phyloP scores from a whole-genome alignment of 2,113 vertebrate species.

The Octodon degus region DNA sequence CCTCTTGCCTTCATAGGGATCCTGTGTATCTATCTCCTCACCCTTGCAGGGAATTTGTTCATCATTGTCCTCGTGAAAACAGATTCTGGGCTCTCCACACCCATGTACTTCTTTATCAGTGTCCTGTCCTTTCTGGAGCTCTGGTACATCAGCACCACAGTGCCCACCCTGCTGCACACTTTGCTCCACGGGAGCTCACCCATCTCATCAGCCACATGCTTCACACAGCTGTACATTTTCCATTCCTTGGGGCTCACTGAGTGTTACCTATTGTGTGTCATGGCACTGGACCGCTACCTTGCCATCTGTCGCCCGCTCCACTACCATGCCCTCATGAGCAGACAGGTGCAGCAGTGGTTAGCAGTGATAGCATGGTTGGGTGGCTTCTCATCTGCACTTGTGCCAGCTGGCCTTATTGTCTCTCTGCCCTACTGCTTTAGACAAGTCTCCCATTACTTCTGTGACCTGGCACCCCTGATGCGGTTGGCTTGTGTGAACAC shows the following conservation, averaged over 20 bases:
- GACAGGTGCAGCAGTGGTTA: not conserved
- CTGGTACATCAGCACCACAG: slow-evolving; percentile 44
- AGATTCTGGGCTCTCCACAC: slow-evolving; percentile 58
- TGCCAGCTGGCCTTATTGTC: slow-evolving; percentile 19
- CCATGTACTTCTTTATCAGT: slow-evolving; percentile 77
- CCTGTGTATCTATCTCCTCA: slow-evolving; percentile 69
- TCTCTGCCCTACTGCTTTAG: slow-evolving; percentile 63
- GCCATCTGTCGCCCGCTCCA: slow-evolving; percentile 77
- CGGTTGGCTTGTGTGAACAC: slow-evolving; percentile 58
- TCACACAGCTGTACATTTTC: slow-evolving; percentile 71
- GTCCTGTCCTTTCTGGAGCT: slow-evolving; percentile 74
- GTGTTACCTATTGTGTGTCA: slow-evolving; percentile 68
- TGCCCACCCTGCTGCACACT: slow-evolving; percentile 63
- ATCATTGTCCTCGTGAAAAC: slow-evolving; percentile 68
- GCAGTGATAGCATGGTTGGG: slow-evolving; percentile 11
- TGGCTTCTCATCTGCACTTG: slow-evolving; percentile 54
- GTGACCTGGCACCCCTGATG: slow-evolving; percentile 63
- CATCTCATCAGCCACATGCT: slow-evolving; percentile 62
- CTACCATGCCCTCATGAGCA: slow-evolving; percentile 65
- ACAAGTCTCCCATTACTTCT: slow-evolving; percentile 67
- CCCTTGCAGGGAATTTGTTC: slow-evolving; percentile 70
- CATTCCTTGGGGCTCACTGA: slow-evolving; percentile 70
- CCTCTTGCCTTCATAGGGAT: slow-evolving; percentile 4
- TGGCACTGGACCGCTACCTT: slow-evolving; percentile 78
- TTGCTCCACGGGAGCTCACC: not conserved